Evolutionary conservation across 2,797 vertebrate genomes (phyloP).

Genomic region (Antennarius maculatus): DNA sequence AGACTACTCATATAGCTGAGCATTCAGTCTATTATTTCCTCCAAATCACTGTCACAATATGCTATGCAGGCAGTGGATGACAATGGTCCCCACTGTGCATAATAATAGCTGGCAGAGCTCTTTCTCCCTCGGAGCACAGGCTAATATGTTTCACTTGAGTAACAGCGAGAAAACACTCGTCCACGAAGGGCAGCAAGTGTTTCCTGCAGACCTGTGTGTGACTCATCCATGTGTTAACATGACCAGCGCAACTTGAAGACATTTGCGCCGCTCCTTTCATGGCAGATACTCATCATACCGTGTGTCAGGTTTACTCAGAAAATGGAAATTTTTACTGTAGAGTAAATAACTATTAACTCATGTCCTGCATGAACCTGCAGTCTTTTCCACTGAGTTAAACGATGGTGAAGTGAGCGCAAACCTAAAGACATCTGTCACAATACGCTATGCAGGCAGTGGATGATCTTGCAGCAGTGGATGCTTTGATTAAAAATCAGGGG

Average conservation of each 20-base stretch:
- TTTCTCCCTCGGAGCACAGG: slow-evolving; percentile 23
- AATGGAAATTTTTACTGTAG: too few relatives aligned
- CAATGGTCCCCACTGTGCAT: slow-evolving; percentile 15
- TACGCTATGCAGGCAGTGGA: slow-evolving; percentile 11
- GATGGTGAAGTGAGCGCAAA: too few relatives aligned
- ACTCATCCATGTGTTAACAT: slow-evolving; percentile 38
- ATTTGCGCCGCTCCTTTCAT: slow-evolving; percentile 3
- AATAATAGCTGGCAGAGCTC: slow-evolving; percentile 23
- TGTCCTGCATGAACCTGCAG: too few relatives aligned
- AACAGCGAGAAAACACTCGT: slow-evolving; percentile 16
- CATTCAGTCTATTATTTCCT: slow-evolving; percentile 41
- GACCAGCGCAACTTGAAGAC: slow-evolving; percentile 7
- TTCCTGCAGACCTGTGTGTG: slow-evolving; percentile 24
- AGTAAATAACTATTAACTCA: too few relatives aligned
- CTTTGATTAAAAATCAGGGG: too few relatives aligned
- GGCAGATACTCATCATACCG: neutral
- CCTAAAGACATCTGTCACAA: too few relatives aligned
- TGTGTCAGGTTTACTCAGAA: too few relatives aligned
- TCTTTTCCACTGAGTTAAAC: too few relatives aligned
- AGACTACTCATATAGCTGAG: slow-evolving; percentile 19
- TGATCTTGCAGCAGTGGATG: too few relatives aligned
- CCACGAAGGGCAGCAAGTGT: slow-evolving; percentile 9
- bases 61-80: slow-evolving; percentile 6
- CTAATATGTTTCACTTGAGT: slow-evolving; percentile 31
- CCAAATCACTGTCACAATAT: slow-evolving; percentile 29